Evolutionary conservation across 2,888 invertebrate genomes (phyloP).

Genomic region (Tanytarsus gracilentus): DNA sequence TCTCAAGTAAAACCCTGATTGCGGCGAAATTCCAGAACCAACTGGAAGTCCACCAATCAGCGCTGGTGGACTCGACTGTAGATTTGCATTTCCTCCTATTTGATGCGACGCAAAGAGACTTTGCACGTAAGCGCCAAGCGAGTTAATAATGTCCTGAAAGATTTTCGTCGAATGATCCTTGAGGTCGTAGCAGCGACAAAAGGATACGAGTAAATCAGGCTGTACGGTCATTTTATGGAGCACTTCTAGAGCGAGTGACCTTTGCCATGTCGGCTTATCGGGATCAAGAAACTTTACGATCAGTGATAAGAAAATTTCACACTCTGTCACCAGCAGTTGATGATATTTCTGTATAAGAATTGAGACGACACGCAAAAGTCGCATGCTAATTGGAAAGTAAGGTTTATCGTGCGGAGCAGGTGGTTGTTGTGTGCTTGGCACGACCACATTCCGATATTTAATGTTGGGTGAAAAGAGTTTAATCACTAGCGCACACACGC

Average conservation of each 20-base stretch:
- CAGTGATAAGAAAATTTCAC: constrained; percentile 94
- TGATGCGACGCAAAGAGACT: constrained; percentile 74
- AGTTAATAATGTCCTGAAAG: constrained; percentile 90
- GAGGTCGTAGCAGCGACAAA: constrained; percentile 93
- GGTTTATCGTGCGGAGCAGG: constrained; percentile 73
- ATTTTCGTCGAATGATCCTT: constrained; percentile 88
- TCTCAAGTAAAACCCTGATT: constrained; percentile 85
- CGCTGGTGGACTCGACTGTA: constrained; percentile 30
- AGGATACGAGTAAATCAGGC: constrained; percentile 73
- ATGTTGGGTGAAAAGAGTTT: constrained; percentile 97
- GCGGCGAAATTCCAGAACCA: constrained; percentile 74
- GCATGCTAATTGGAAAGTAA: constrained; percentile 93
- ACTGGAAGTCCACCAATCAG: constrained; percentile 30
- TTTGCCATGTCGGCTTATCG: constrained; percentile 94
- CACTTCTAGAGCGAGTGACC: constrained; percentile 90
- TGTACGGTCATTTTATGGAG: constrained; percentile 89
- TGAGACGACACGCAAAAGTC: constrained; percentile 84
- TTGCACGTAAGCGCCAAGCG: constrained; percentile 88
- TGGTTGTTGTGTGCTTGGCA: constrained; percentile 51
- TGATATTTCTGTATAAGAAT: constrained; percentile 91
- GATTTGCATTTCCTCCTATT: constrained; percentile 43
- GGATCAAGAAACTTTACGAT: constrained; percentile 96
- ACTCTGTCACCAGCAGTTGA: constrained; percentile 85
- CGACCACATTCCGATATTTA: constrained; percentile 66
- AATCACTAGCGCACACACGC: constrained; percentile 96